phyloP scores from a whole-genome alignment of 2,888 invertebrate species.

The Meta bourneti region DNA sequence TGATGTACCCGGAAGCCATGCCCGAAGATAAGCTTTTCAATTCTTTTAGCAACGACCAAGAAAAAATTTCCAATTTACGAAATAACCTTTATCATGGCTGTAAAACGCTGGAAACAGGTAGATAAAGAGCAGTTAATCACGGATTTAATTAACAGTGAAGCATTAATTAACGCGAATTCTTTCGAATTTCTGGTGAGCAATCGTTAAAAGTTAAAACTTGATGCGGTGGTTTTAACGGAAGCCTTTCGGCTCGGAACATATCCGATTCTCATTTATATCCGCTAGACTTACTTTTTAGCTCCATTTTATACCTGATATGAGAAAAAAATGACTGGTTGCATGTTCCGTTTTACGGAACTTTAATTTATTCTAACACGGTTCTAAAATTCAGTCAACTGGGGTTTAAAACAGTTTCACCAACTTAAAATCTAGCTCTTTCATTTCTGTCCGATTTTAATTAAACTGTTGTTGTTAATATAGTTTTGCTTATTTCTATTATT shows the following conservation, averaged over 20 bases:
- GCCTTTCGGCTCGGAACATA: not conserved
- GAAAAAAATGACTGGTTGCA: no score
- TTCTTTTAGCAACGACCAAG: not conserved
- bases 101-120: slow-evolving; percentile 1
- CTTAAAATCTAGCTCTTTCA: no score
- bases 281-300: not conserved
- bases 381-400: no score
- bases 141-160: not conserved
- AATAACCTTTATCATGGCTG: not conserved
- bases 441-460: no score
- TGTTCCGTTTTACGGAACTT: no score
- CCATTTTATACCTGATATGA: no score
- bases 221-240: not conserved
- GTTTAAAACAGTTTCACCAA: no score
- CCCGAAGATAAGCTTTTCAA: not conserved
- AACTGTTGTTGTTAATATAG: no score
- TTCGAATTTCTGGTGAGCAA: not conserved
- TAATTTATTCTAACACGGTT: no score
- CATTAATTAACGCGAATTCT: not conserved
- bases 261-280: not conserved
- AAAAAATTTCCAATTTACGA: not conserved
- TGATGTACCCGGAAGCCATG: not conserved
- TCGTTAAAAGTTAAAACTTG: not conserved
- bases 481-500: no score
- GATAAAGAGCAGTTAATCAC: not conserved